Evolutionary conservation across 2,113 vertebrate species (phyloP).

Genomic region (Rhinogobius similis): DNA sequence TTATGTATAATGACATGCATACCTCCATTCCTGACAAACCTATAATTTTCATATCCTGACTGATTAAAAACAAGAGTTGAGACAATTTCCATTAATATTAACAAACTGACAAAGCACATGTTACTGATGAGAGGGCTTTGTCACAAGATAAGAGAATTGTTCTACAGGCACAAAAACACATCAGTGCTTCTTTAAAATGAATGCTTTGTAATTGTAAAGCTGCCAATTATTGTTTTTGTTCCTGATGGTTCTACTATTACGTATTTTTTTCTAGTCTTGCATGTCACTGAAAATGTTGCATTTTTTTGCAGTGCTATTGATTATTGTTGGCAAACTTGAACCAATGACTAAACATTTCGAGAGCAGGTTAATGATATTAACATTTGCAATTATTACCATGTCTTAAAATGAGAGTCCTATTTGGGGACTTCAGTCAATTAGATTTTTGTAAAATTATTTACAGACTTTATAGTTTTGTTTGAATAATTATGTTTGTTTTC

Average conservation of each 20-base stretch:
- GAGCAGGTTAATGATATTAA: background rate
- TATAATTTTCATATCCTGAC: background rate
- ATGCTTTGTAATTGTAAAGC: background rate
- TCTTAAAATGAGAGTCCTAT: background rate
- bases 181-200: background rate
- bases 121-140: too few species aligned
- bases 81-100: background rate
- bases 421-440: background rate
- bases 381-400: background rate
- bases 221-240: background rate
- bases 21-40: background rate
- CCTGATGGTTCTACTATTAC: too few species aligned
- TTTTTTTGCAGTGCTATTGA: conserved; percentile 1
- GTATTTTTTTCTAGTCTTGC: background rate
- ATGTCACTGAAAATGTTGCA: background rate
- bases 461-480: background rate
- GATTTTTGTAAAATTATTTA: background rate
- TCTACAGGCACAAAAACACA: background rate
- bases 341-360: background rate
- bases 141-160: too few species aligned
- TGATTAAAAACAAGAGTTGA: background rate
- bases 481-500: background rate
- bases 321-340: background rate
- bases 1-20: background rate
- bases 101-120: background rate